Conservation (phyloP, 2,888 invertebrate species). For the Cosmia pyralina region DNA sequence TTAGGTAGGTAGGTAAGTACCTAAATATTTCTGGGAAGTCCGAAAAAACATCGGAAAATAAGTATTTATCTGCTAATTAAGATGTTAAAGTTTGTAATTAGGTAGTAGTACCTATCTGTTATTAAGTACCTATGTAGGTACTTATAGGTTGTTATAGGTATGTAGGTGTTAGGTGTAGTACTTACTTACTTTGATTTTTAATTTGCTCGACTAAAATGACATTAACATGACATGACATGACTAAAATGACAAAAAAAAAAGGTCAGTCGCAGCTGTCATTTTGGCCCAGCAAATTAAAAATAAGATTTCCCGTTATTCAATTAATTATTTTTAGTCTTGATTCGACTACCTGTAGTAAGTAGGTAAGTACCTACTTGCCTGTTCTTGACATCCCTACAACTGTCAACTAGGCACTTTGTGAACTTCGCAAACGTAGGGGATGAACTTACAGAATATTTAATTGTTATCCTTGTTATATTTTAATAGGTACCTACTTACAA, state of each 20-base stretch:
- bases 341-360: too few relatives aligned
- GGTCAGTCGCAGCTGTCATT: neutral
- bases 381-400: conserved; percentile 12
- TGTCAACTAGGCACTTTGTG: conserved; percentile 33
- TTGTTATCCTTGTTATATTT: conserved; percentile 23
- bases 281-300: too few relatives aligned
- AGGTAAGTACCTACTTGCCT: too few relatives aligned
- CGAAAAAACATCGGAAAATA: conserved; percentile 13
- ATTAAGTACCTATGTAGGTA: too few relatives aligned
- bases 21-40: conserved; percentile 33
- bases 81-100: conserved; percentile 18
- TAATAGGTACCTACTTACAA: neutral
- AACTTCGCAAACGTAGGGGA: conserved; percentile 17
- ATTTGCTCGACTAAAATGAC: too few relatives aligned
- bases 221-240: too few relatives aligned
- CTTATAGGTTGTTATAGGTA: too few relatives aligned
- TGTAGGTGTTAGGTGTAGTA: too few relatives aligned
- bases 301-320: neutral
- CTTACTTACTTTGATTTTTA: too few relatives aligned
- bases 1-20: conserved; percentile 15
- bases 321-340: conserved; percentile 11
- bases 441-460: conserved; percentile 19
- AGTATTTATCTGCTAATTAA: conserved; percentile 27
- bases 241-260: too few relatives aligned
- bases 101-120: too few relatives aligned